These are phyloP conservation scores for Sebastes hubbsi DNA, from an alignment of 2,797 vertebrate genomes.

Conservation along the genomic window DNA sequence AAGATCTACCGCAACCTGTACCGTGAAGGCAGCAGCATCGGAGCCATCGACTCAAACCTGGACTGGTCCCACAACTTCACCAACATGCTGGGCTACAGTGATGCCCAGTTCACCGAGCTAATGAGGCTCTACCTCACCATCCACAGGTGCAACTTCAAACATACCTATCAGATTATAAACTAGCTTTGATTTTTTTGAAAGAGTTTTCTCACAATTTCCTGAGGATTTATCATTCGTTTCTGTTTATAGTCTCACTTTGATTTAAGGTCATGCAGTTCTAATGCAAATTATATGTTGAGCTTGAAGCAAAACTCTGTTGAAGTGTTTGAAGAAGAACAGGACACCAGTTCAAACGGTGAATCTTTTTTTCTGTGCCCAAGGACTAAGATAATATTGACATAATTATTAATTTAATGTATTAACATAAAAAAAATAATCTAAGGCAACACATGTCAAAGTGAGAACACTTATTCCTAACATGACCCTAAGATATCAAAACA, in stretches of 20 bases:
- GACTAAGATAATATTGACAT: background rate
- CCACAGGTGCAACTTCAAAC: constrained; percentile 86
- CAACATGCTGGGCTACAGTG: constrained; percentile 97
- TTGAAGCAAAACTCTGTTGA: background rate
- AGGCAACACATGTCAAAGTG: too few species aligned
- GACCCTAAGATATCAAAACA: too few species aligned
- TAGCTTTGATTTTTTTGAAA: background rate
- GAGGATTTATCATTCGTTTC: background rate
- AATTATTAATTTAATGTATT: background rate
- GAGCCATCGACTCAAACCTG: constrained; percentile 94
- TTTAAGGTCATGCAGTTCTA: background rate
- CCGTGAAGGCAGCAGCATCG: constrained; percentile 96
- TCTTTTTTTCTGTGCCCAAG: background rate
- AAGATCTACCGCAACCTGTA: constrained; percentile 99
- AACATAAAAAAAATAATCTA: background rate
- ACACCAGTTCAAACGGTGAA: background rate
- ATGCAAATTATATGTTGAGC: background rate
- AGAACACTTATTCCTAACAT: too few species aligned
- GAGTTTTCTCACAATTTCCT: background rate
- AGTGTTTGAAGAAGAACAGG: background rate
- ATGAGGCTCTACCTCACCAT: constrained; percentile 99
- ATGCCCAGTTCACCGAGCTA: constrained; percentile 93
- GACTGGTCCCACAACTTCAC: constrained; percentile 99
- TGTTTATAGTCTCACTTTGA: background rate
- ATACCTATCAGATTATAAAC: background rate